Percentiles rank a stretch among this genome's conserved stretches.
These are phyloP conservation scores for Antheraea pernyi DNA, from an alignment of 1,140 invertebrate genomes.

Conservation along the genomic window DNA sequence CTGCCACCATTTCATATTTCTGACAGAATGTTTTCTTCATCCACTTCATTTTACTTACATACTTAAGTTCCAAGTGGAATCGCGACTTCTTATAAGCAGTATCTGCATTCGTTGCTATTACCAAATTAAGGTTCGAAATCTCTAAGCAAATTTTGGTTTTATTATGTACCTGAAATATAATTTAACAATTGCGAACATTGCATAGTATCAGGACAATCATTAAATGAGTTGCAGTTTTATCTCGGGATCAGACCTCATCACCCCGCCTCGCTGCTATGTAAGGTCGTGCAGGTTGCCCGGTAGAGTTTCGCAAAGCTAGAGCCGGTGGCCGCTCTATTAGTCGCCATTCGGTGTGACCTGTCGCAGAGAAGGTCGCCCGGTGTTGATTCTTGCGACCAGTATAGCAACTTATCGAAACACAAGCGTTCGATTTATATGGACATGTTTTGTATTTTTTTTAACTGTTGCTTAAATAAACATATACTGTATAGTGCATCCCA, in stretches of 20 bases:
- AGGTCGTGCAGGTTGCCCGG: conserved; percentile 5
- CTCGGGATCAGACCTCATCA: neutral
- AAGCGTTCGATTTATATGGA: conserved; percentile 29
- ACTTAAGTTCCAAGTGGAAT: too few relatives aligned
- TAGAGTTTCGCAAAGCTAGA: conserved; percentile 37
- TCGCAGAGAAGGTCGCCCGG: conserved; percentile 62
- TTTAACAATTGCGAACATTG: neutral
- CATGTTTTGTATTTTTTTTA: conserved; percentile 3
- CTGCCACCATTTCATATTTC: too few relatives aligned
- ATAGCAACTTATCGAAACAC: conserved; percentile 53
- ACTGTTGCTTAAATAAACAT: too few relatives aligned
- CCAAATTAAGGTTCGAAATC: too few relatives aligned
- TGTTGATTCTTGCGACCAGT: conserved; percentile 54
- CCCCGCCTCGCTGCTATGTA: neutral
- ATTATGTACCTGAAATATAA: too few relatives aligned
- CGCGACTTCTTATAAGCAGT: too few relatives aligned
- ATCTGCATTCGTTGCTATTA: too few relatives aligned
- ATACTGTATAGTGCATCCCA: too few relatives aligned
- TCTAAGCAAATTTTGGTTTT: too few relatives aligned
- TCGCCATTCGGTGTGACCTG: conserved; percentile 51
- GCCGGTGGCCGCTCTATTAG: conserved; percentile 41
- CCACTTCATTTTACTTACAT: too few relatives aligned
- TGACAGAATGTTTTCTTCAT: too few relatives aligned
- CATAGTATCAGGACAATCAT: neutral
- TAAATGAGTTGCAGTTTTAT: neutral